Base-by-base conservation (phyloP, 1,140 invertebrate genomes). In the Drosophila carrolli region DNA sequence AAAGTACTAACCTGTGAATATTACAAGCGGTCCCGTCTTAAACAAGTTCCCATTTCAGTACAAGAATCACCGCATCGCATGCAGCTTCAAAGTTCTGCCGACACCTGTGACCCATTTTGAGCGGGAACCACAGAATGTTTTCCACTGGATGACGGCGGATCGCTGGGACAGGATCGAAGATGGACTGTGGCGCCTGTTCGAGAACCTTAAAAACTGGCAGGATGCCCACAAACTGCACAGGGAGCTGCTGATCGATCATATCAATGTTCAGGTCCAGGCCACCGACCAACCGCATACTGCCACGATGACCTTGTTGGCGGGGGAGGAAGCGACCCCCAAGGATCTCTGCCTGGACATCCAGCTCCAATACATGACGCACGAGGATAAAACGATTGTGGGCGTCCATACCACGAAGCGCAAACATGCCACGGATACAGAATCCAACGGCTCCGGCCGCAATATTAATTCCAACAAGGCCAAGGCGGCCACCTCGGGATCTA, bases 141-240 rank as follows among this genome's bases (percentile, higher is more conserved):
- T 72, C n/a, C 48, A 79, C n/a, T 86, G 83, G 83, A 83, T 86
- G 79, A 82, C 79, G 0, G 38, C 44, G 3, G 19, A 11, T 0
- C 84, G 66, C 13, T 86, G 84, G 84, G 5, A 35, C 0, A 61
- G 59, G 16, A 37, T 86, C 0, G 83, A 86, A 37, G 54, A 40
- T 16, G 65, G 46, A 0, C 23, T 88, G 13, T 73, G 44, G 43
- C 60, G 47, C 2, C 11, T 77, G 1, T 51, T 86, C 5, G 75
- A 60, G 16, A 61, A 61, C n/a, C 14, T 75, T 2, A 5, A 1
- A 11, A 41, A 58, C 8, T 37, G 48, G 16, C 2, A 47, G n/a
- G 67, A 88, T 41, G 56, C 67, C 16, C 46, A 10, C 4, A 66
- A 62, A 7, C 6, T 86, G 8, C 38, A 67, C 0, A 46, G 37